phyloP scores from a whole-genome alignment of 2,888 invertebrate species.

The Plebejus anna region DNA sequence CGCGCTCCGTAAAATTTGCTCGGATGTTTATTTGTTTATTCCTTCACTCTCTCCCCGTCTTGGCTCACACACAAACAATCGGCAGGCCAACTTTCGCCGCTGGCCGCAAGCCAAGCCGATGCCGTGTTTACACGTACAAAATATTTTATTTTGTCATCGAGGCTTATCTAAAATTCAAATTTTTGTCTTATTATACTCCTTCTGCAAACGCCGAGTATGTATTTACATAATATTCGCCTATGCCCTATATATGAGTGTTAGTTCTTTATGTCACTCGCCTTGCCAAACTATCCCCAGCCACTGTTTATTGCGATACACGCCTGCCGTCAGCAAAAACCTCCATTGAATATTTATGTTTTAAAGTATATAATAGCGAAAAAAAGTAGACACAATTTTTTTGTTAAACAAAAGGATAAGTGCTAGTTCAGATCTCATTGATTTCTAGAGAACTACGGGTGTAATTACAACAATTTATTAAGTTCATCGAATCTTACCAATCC shows the following conservation, averaged over 20 bases:
- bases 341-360: not conserved
- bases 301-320: slow-evolving; percentile 1
- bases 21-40: slow-evolving; percentile 60
- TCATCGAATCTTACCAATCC: not conserved
- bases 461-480: not conserved
- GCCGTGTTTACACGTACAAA: slow-evolving; percentile 60
- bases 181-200: slow-evolving; percentile 11
- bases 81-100: slow-evolving; percentile 71
- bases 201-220: slow-evolving; percentile 4
- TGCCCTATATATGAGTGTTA: slow-evolving; percentile 9
- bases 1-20: slow-evolving; percentile 51
- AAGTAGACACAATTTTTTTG: too few relatives aligned
- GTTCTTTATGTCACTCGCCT: slow-evolving; percentile 9
- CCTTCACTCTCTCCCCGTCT: slow-evolving; percentile 64
- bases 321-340: not conserved
- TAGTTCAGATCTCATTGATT: too few relatives aligned
- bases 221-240: slow-evolving; percentile 10
- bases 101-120: slow-evolving; percentile 64
- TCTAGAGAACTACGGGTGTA: too few relatives aligned
- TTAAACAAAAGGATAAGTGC: too few relatives aligned
- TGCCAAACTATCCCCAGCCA: not conserved
- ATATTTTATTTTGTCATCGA: slow-evolving; percentile 48
- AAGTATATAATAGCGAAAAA: not conserved
- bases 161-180: slow-evolving; percentile 24
- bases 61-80: slow-evolving; percentile 66